phyloP scores from a whole-genome alignment of 2,797 vertebrate genomes.

The Poeciliopsis paucimaculata region DNA sequence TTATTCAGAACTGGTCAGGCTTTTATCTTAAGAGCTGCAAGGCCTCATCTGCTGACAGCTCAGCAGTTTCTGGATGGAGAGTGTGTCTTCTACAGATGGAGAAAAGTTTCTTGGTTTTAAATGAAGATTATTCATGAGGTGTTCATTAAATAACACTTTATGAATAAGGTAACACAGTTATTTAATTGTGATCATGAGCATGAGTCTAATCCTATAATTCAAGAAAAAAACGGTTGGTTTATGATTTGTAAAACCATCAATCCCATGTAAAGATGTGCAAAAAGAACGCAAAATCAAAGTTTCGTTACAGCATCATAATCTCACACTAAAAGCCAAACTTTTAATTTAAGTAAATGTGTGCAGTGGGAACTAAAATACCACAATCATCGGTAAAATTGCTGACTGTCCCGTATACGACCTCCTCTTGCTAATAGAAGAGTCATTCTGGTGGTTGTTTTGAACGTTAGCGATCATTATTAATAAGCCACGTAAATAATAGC shows the following conservation, averaged over 20 bases:
- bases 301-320: background rate
- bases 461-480: background rate
- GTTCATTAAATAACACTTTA: constrained; percentile 10
- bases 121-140: constrained; percentile 27
- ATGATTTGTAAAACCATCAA: constrained; percentile 22
- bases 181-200: constrained; percentile 28
- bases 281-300: background rate
- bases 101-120: constrained; percentile 34
- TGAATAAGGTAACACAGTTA: background rate
- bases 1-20: constrained; percentile 65
- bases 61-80: constrained; percentile 25
- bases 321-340: background rate
- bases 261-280: background rate
- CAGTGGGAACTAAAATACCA: background rate
- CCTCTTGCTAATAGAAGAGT: no score
- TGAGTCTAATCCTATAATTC: background rate
- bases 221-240: constrained; percentile 10
- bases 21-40: constrained; percentile 63
- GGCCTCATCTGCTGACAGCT: constrained; percentile 60
- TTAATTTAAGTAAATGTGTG: background rate
- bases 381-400: background rate
- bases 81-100: constrained; percentile 38
- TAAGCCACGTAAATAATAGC: background rate
- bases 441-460: no score
- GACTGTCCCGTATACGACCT: background rate